Evolutionary conservation across 2,113 vertebrate species (phyloP), one percentile per base, ranked within the genome.

Genomic region (Entosphenus tridentatus): DNA sequence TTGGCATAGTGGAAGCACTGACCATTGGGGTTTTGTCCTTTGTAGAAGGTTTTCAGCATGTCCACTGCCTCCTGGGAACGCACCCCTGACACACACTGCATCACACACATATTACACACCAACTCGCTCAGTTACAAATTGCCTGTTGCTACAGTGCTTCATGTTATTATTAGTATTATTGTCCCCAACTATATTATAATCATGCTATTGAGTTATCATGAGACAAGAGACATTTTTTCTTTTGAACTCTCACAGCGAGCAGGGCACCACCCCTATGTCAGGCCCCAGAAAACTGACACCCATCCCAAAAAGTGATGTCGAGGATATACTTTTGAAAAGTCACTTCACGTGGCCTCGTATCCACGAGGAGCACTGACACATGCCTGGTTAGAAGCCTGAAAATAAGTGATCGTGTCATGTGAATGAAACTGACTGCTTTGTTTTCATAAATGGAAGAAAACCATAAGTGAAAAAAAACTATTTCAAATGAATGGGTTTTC

Each of bases 1-100:
- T 65, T 11, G 10, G 8, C 62, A 8, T 18, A 11, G 21, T 11
- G 67, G 56, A 2, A 70, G 72, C 12, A 78, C 75, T 77, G 74
- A 98, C 92, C 92, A 9, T 92, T 95, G 73, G 90, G 93, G 76
- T 98, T 98, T 79, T 96, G 85, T 75, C 95, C 90, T 74, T 84
- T 92, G 79, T 96, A 98, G 77, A 98, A 98, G 14, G 78, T 78
- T 81, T 86, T 92, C 72, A 98, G 75, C 81, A 98, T 79, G 73
- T 85, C 83, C n/a, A 98, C 83, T 0, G 93, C 87, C 75, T 95
- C 90, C 69, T 88, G 79, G 55, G 89, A 84, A 74, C 85, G 79
- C 78, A 87, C 86, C 18, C 93, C 92, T 57, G 85, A 78, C 70
- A 83, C 65, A 74, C 84, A 95, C 93, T 98, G 76, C 59, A 74